phyloP scores from a whole-genome alignment of 2,113 vertebrate genomes.

The Megaptera novaeangliae region DNA sequence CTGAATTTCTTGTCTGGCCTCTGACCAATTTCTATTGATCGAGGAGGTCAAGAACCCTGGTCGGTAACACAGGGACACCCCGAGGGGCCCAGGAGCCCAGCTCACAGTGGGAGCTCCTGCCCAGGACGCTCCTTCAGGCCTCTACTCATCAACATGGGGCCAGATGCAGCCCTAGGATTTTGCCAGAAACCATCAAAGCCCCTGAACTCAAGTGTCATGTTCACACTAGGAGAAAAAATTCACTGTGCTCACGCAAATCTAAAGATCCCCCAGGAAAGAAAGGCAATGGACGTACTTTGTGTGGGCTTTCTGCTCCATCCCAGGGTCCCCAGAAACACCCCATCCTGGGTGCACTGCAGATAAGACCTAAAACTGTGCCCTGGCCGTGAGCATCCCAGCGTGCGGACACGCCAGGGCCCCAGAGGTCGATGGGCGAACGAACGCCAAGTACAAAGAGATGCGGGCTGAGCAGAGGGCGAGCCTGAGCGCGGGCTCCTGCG shows the following conservation, averaged over 20 bases:
- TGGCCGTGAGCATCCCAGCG: neutral
- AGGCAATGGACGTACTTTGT: too few species aligned
- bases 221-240: neutral
- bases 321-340: neutral
- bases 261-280: neutral
- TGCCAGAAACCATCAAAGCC: neutral
- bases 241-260: neutral
- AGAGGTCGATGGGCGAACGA: neutral
- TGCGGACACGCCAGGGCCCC: neutral
- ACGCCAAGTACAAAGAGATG: too few species aligned
- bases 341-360: neutral
- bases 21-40: too few species aligned
- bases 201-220: neutral
- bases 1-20: too few species aligned
- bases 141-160: neutral
- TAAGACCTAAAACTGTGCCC: neutral
- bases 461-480: neutral
- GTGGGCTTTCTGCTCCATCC: neutral
- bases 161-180: neutral
- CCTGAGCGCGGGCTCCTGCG: rapidly evolving
- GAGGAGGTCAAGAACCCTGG: too few species aligned
- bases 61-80: too few species aligned
- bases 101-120: too few species aligned
- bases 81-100: neutral
- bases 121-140: neutral